A percentile compares a stretch with the other conserved stretches of the same genome.
Conservation (phyloP, 2,113 vertebrate genomes). For the Rhinogobius similis region DNA sequence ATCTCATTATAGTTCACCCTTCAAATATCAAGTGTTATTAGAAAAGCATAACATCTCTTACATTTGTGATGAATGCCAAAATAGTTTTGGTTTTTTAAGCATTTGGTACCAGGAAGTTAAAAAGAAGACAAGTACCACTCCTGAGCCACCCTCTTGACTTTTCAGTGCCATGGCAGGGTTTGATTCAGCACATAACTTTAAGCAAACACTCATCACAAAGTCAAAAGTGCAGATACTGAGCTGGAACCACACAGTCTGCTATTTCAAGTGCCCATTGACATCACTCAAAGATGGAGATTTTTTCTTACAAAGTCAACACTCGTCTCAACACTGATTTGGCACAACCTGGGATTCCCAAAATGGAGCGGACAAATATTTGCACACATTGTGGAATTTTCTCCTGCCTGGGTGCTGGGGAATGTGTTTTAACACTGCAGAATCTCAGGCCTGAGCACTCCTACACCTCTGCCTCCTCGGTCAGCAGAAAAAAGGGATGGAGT, state of each 20-base stretch:
- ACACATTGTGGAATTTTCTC: constrained; percentile 57
- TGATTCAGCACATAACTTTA: constrained; percentile 20
- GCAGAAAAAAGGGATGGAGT: constrained; percentile 37
- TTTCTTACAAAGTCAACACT: constrained; percentile 21
- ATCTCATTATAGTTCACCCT: background rate
- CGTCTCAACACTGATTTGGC: constrained; percentile 45
- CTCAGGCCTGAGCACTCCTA: constrained; percentile 42
- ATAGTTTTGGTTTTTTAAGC: background rate
- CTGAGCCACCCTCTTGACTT: constrained; percentile 55
- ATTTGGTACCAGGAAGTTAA: constrained; percentile 1
- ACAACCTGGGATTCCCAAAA: constrained; percentile 48
- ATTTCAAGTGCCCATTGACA: constrained; percentile 47
- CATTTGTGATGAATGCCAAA: too few relatives aligned
- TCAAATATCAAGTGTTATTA: background rate
- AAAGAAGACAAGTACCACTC: constrained; percentile 35
- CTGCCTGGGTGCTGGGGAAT: constrained; percentile 41
- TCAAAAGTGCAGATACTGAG: constrained; percentile 35
- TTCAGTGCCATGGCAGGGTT: constrained; percentile 34
- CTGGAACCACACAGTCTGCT: constrained; percentile 33
- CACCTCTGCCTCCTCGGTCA: constrained; percentile 42
- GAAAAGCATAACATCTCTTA: background rate
- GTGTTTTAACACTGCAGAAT: constrained; percentile 54
- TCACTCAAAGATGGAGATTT: constrained; percentile 15
- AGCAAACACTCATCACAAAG: constrained; percentile 36
- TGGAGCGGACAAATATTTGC: constrained; percentile 65